phyloP scores from a whole-genome alignment of 2,888 invertebrate genomes.

The Lapara coniferarum region DNA sequence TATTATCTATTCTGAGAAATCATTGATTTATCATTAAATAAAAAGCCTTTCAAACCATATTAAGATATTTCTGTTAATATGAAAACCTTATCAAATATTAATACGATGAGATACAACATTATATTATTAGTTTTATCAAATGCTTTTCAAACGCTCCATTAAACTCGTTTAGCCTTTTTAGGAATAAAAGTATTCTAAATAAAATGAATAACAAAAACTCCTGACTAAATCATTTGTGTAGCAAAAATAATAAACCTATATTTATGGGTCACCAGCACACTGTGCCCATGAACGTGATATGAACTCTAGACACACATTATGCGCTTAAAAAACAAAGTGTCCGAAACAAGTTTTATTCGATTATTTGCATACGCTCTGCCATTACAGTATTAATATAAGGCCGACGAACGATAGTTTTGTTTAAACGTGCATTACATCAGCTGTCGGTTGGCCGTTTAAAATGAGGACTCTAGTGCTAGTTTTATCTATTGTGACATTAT shows the following conservation, averaged over 20 bases:
- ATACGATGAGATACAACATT: too few species aligned
- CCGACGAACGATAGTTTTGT: constrained; percentile 14
- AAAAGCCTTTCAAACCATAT: too few species aligned
- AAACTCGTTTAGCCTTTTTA: too few species aligned
- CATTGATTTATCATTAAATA: too few species aligned
- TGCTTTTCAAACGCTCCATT: too few species aligned
- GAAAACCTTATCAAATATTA: too few species aligned
- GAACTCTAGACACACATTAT: not conserved
- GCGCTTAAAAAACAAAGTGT: not conserved
- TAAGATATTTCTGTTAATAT: too few species aligned
- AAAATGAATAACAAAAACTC: not conserved
- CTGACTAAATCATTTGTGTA: not conserved
- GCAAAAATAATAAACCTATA: not conserved
- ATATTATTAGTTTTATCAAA: too few species aligned
- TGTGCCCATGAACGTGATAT: constrained; percentile 1
- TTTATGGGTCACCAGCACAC: not conserved
- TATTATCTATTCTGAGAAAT: too few species aligned
- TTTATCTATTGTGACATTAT: constrained; percentile 20
- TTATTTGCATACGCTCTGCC: constrained; percentile 22
- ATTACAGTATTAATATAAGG: constrained; percentile 12
- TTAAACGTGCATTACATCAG: constrained; percentile 19
- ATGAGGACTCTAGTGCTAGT: constrained; percentile 19
- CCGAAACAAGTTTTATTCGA: constrained; percentile 20
- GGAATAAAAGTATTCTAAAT: too few species aligned
- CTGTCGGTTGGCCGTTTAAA: constrained; percentile 2